Conservation (phyloP, 2,113 vertebrate genomes). For the Bostrychus sinensis region DNA sequence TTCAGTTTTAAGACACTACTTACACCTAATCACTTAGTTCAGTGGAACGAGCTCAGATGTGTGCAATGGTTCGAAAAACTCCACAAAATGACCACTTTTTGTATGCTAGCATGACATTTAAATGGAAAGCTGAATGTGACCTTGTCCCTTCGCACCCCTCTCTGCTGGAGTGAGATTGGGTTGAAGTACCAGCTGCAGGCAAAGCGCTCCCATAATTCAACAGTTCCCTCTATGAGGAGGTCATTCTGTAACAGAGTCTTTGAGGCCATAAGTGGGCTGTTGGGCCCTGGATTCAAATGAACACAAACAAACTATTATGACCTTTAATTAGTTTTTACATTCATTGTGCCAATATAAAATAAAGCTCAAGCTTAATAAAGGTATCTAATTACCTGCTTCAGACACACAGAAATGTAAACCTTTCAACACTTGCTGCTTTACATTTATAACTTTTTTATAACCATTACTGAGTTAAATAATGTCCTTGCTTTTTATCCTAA, state of each 20-base stretch:
- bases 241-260: constrained; percentile 13
- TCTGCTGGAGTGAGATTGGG: constrained; percentile 25
- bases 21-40: constrained; percentile 2
- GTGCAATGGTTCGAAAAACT: constrained; percentile 25
- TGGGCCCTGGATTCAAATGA: neutral
- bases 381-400: neutral
- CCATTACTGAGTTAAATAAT: neutral
- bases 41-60: constrained; percentile 25
- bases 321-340: neutral
- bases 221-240: constrained; percentile 6
- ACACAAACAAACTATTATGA: constrained; percentile 1
- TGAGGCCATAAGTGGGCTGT: constrained; percentile 10
- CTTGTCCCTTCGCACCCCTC: constrained; percentile 16
- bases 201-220: constrained; percentile 7
- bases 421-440: neutral
- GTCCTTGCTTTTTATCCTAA: too few relatives aligned
- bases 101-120: constrained; percentile 33
- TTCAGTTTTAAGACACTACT: constrained; percentile 15
- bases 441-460: neutral
- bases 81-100: constrained; percentile 5
- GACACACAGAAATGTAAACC: neutral
- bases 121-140: constrained; percentile 23
- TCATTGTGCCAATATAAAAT: neutral
- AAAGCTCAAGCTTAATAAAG: neutral
- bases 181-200: constrained; percentile 24